Percentiles rank a stretch among this genome's conserved stretches.
Evolutionary conservation across 1,140 invertebrate species (phyloP).

Genomic region (Geopemphigus sp.): DNA sequence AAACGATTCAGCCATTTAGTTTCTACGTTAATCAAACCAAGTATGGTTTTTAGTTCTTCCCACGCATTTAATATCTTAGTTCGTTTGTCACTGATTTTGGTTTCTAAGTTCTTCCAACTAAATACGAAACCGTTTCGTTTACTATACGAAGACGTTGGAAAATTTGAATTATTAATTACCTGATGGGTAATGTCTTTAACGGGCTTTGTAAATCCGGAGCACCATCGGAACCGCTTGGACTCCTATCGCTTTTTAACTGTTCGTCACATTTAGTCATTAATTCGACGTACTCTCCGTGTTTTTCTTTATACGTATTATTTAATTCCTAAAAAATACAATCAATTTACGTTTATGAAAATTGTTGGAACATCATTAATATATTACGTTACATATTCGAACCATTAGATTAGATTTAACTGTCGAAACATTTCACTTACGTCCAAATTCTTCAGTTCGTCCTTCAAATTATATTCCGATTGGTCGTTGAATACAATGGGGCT

Average conservation of each 20-base stretch:
- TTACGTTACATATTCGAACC: no score
- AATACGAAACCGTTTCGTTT: not conserved
- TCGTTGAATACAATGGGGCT: conserved; percentile 69
- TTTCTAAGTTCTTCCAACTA: conserved; percentile 33
- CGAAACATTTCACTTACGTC: conserved; percentile 57
- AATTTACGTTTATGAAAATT: not conserved
- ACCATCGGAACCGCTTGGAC: not conserved
- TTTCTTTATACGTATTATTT: conserved; percentile 11
- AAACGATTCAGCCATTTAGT: conserved; percentile 13
- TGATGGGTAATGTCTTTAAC: conserved; percentile 6
- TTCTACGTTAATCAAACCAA: not conserved
- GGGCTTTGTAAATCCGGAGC: not conserved
- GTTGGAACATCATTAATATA: not conserved
- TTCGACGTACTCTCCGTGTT: conserved; percentile 4
- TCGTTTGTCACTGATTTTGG: not conserved
- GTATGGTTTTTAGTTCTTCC: conserved; percentile 13
- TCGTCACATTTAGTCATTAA: not conserved
- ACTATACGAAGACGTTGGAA: not conserved
- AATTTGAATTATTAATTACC: not conserved
- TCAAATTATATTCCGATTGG: conserved; percentile 66
- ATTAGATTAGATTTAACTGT: not conserved
- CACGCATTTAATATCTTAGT: not conserved
- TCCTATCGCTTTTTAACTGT: not conserved
- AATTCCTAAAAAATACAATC: conserved; percentile 12
- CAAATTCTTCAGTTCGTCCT: conserved; percentile 71